phyloP scores from a whole-genome alignment of 2,888 invertebrate species.

The Netelia inedita region DNA sequence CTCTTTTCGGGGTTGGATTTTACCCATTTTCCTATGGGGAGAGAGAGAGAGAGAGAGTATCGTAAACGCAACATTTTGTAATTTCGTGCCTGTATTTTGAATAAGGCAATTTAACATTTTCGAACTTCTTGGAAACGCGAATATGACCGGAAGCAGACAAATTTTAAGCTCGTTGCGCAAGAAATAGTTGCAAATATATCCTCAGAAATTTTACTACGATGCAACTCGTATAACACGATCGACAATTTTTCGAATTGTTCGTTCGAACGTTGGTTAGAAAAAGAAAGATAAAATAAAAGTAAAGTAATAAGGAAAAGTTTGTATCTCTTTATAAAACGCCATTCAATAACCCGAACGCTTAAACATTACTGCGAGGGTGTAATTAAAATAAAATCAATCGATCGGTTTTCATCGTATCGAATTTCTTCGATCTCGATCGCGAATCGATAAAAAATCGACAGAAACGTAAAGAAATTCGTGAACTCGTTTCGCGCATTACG shows the following conservation, averaged over 20 bases:
- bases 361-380: too few relatives aligned
- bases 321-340: too few relatives aligned
- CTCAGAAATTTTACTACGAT: neutral
- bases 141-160: neutral
- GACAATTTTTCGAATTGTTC: too few relatives aligned
- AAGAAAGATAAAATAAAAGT: too few relatives aligned
- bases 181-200: neutral
- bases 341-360: too few relatives aligned
- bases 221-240: neutral
- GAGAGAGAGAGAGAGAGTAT: neutral
- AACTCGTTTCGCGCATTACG: neutral
- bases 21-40: neutral
- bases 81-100: neutral
- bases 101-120: conserved; percentile 18
- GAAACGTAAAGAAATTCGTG: neutral
- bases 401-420: too few relatives aligned
- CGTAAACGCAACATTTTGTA: conserved; percentile 26
- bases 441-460: too few relatives aligned
- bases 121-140: neutral
- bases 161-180: neutral
- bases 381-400: too few relatives aligned
- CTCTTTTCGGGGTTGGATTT: neutral
- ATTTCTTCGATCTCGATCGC: too few relatives aligned
- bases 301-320: too few relatives aligned
- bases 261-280: too few relatives aligned